Conservation (phyloP, 2,888 invertebrate species). For the Lasioglossum malachurum region DNA sequence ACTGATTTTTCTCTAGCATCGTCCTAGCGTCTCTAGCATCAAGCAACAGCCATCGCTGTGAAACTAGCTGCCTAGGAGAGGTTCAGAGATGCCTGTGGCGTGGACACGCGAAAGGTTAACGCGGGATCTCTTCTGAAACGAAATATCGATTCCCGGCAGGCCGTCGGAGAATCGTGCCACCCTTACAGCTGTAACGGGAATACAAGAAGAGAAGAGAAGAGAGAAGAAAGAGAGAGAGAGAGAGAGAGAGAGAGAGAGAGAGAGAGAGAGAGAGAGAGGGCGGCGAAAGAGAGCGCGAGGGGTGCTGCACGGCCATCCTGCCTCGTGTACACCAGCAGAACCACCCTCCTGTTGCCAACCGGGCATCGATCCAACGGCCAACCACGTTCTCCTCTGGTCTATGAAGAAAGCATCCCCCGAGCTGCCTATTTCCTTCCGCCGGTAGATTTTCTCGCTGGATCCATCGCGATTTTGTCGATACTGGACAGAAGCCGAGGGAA, state of each 20-base stretch:
- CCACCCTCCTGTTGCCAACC: constrained; percentile 81
- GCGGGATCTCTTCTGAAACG: constrained; percentile 65
- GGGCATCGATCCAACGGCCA: constrained; percentile 81
- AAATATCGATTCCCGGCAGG: constrained; percentile 69
- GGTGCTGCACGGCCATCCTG: constrained; percentile 55
- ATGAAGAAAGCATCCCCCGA: constrained; percentile 61
- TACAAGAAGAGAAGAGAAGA: constrained; percentile 12
- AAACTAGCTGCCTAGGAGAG: constrained; percentile 32
- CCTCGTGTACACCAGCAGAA: constrained; percentile 46
- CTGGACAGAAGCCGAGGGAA: not conserved
- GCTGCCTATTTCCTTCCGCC: constrained; percentile 48
- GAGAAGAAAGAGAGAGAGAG: not conserved
- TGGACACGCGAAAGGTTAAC: constrained; percentile 68
- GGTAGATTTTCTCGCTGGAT: constrained; percentile 33
- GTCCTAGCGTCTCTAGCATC: too few relatives aligned
- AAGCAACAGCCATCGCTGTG: constrained; percentile 31
- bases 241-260: not conserved
- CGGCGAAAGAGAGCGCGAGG: constrained; percentile 28
- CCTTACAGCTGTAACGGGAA: constrained; percentile 52
- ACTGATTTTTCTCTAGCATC: not conserved
- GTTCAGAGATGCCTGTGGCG: constrained; percentile 30
- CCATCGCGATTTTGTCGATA: not conserved
- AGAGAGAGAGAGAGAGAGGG: not conserved
- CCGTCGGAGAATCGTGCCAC: constrained; percentile 56
- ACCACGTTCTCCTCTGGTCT: constrained; percentile 67